These are phyloP conservation scores for Ostrea denselamellosa DNA, from an alignment of 1,140 invertebrate genomes.

Conservation along the genomic window DNA sequence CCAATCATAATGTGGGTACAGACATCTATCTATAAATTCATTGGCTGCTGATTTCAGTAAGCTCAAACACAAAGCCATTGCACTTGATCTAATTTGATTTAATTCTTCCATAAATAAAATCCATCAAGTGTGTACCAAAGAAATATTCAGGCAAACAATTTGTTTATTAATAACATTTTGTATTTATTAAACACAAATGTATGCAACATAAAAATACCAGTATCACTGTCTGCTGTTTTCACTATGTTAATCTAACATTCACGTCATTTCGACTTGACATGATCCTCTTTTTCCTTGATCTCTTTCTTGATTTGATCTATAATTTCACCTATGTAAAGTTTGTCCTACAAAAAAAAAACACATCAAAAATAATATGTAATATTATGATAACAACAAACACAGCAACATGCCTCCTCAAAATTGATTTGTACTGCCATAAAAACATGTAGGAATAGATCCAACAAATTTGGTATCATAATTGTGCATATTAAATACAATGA, in stretches of 20 bases:
- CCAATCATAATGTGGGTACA: not conserved
- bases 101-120: too few relatives aligned
- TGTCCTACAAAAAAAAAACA: constrained; percentile 1
- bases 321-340: not conserved
- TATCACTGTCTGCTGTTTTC: not conserved
- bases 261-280: not conserved
- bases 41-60: too few relatives aligned
- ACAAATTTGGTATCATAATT: too few relatives aligned
- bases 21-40: not conserved
- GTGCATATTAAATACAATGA: too few relatives aligned
- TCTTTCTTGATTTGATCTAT: not conserved
- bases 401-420: not conserved
- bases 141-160: too few relatives aligned
- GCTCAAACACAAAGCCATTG: too few relatives aligned
- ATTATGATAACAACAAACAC: not conserved
- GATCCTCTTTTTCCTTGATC: not conserved
- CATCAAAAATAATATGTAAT: not conserved
- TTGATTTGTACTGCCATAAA: too few relatives aligned
- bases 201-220: not conserved
- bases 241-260: not conserved
- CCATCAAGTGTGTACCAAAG: too few relatives aligned
- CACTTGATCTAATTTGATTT: too few relatives aligned
- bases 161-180: too few relatives aligned
- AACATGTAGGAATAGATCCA: too few relatives aligned
- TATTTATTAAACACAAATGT: not conserved